phyloP scores from a whole-genome alignment of 2,888 invertebrate genomes.

The Zele albiditarsus region DNA sequence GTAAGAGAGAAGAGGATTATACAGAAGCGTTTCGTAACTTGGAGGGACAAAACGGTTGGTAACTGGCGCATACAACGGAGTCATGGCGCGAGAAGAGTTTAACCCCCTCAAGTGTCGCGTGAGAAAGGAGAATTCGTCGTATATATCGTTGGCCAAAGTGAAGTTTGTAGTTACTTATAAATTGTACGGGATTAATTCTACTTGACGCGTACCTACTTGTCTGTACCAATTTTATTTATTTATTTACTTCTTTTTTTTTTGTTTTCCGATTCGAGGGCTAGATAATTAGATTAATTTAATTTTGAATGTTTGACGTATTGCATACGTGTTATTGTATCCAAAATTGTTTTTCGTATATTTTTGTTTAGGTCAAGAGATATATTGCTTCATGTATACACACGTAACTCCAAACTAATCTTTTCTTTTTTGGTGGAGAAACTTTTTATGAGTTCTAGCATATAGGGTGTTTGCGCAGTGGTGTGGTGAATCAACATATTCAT shows the following conservation, averaged over 20 bases:
- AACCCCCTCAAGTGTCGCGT: constrained; percentile 28
- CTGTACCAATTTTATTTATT: no score
- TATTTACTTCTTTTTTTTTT: no score
- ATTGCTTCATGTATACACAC: no score
- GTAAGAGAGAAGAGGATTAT: neutral
- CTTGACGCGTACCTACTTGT: neutral
- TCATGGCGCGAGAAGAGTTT: constrained; percentile 19
- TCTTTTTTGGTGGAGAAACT: neutral
- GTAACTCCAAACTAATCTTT: neutral
- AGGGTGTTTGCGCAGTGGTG: neutral
- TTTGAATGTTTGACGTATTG: no score
- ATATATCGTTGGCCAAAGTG: constrained; percentile 16
- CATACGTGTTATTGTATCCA: no score
- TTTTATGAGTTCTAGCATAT: neutral
- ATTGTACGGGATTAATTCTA: constrained; percentile 35
- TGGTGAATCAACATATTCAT: no score
- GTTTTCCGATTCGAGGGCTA: no score
- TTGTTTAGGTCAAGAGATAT: neutral
- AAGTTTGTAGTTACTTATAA: constrained; percentile 32
- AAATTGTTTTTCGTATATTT: neutral
- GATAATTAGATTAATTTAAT: no score
- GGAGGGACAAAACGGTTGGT: constrained; percentile 25
- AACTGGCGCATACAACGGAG: constrained; percentile 21
- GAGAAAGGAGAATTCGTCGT: neutral
- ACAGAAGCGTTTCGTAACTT: constrained; percentile 12